A percentile compares a stretch with the other conserved stretches of the same genome.
Conservation (phyloP, 1,140 invertebrate species). For the Odontomachus brunneus region DNA sequence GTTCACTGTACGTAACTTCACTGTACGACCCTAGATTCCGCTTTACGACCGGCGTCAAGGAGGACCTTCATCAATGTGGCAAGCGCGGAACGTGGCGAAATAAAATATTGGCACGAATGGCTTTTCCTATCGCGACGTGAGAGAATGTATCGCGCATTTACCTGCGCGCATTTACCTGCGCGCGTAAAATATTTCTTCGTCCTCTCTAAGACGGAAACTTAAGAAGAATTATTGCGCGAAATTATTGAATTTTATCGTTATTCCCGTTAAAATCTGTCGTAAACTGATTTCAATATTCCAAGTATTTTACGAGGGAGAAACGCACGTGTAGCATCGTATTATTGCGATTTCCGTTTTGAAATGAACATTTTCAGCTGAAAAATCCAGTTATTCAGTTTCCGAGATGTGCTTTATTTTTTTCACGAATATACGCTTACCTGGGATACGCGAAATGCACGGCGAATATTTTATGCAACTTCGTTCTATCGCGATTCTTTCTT, state of each 20-base stretch:
- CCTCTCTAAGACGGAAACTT: background rate
- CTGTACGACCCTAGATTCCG: background rate
- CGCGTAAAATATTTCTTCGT: background rate
- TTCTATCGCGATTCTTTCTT: slow-evolving; percentile 31
- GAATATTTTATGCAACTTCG: slow-evolving; percentile 33
- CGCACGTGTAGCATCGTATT: background rate
- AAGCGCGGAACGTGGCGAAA: slow-evolving; percentile 12
- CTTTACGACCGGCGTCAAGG: slow-evolving; percentile 25
- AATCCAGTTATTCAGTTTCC: background rate
- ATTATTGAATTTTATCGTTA: background rate
- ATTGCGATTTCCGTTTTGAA: background rate
- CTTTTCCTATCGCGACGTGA: slow-evolving; percentile 16
- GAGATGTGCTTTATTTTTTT: background rate
- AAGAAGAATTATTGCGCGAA: background rate
- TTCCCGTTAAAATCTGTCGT: background rate
- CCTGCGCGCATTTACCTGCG: too few relatives aligned
- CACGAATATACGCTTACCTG: background rate
- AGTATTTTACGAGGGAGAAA: background rate
- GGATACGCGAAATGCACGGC: background rate
- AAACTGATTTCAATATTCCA: background rate
- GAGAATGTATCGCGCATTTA: slow-evolving; percentile 28
- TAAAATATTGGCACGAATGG: background rate
- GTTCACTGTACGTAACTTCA: slow-evolving; percentile 90
- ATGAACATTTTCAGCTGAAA: slow-evolving; percentile 7
- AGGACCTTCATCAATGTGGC: background rate